A percentile compares a stretch with the other conserved stretches of the same genome.
Conservation (phyloP, 2,113 vertebrate genomes). For the Halichoerus grypus region DNA sequence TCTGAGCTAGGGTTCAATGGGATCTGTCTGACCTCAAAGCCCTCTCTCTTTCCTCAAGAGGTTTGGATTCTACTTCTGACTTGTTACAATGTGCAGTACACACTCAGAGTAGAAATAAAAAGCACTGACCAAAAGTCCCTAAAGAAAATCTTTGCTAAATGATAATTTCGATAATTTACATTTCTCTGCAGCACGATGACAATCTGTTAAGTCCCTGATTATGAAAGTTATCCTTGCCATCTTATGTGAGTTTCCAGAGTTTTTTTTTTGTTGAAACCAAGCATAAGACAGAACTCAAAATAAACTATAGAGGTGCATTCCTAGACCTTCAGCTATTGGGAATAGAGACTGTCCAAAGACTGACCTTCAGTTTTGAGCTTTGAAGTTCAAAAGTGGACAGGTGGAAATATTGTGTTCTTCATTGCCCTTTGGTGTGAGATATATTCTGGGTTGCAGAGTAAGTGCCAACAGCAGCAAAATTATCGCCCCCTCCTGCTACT, state of each 20-base stretch:
- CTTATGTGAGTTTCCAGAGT: neutral
- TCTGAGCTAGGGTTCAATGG: neutral
- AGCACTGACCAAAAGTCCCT: neutral
- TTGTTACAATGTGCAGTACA: neutral
- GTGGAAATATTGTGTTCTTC: conserved; percentile 78
- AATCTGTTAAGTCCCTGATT: neutral
- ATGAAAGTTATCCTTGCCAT: neutral
- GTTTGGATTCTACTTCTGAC: neutral
- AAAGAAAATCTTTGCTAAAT: conserved; percentile 30
- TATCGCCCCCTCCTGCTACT: conserved; percentile 76
- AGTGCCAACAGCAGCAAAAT: conserved; percentile 83
- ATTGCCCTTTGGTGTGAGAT: conserved; percentile 79
- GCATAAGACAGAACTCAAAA: conserved; percentile 12
- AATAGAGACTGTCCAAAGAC: conserved; percentile 43
- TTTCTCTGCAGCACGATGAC: neutral
- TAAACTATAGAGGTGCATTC: neutral
- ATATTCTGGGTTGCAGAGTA: conserved; percentile 70
- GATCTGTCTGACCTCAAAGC: neutral
- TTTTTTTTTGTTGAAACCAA: conserved; percentile 53
- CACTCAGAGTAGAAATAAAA: neutral
- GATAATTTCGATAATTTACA: conserved; percentile 35
- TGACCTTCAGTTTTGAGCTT: conserved; percentile 79
- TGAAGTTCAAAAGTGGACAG: conserved; percentile 77
- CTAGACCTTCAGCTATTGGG: neutral
- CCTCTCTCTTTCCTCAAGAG: neutral